Conservation (phyloP, 2,113 vertebrate species). For the Callocephalon fimbriatum region DNA sequence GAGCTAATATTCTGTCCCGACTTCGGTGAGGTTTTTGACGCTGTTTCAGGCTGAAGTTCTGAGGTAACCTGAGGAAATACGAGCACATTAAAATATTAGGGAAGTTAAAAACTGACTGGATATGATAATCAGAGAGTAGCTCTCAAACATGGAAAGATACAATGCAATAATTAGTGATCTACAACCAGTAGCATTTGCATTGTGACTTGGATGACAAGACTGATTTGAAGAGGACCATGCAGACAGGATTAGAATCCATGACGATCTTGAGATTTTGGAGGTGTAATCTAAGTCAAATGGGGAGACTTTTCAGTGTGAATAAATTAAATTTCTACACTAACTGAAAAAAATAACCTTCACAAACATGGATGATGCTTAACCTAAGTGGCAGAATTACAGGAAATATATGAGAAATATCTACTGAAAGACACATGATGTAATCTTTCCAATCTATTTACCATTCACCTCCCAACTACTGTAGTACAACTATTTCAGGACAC, state of each 20-base stretch:
- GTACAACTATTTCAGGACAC: not conserved
- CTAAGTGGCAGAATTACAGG: not conserved
- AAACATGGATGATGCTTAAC: not conserved
- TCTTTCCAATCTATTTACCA: not conserved
- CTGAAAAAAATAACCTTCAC: not conserved
- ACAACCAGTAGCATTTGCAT: not conserved
- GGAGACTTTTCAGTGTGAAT: not conserved
- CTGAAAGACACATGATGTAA: not conserved
- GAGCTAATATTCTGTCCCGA: not conserved
- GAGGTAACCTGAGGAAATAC: not conserved
- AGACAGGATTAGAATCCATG: not conserved
- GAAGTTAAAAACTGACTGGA: not conserved
- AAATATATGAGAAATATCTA: not conserved
- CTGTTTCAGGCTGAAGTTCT: not conserved
- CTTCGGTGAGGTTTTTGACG: not conserved
- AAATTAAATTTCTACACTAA: not conserved
- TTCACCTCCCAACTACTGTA: not conserved
- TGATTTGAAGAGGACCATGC: rapidly evolving
- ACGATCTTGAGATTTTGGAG: not conserved
- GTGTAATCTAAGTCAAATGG: not conserved
- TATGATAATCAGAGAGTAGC: not conserved
- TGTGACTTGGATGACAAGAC: not conserved
- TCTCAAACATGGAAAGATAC: not conserved
- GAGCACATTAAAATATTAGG: not conserved
- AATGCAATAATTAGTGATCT: not conserved